Evolutionary conservation across 2,797 vertebrate species (phyloP), one percentile per base, ranked within the genome.

Genomic region (Oryzias sinensis): DNA sequence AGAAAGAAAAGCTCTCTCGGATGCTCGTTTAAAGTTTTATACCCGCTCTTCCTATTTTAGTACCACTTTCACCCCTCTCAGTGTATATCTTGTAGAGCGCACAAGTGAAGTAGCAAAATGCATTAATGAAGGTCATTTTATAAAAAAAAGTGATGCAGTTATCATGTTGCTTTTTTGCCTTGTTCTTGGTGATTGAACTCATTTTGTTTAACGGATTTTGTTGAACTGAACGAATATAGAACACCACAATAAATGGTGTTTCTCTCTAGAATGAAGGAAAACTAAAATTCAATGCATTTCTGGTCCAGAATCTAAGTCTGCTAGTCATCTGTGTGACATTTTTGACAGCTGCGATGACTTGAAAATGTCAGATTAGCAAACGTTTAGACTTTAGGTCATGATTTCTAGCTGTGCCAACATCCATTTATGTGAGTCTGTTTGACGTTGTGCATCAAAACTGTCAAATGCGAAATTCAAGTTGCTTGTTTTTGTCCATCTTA

Each of bases 21-120:
- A 62, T 43, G 52, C 17, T 17, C 76, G 74, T 84, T 49, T 72
- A 82, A 44, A 52, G 43, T 82, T 85, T 78, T 2, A 86, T 54
- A 44, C 16, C 7, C 15, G 37, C 59, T 76, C 45, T 72, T 53
- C 64, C 27, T 42, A 63, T 68, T 66, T 68, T 52, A 63, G 40
- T 20, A 56, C 78, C 71, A 58, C 33, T 62, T 71, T 76, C 44
- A 56, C 72, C 51, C 68, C 29, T 41, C 7, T 45, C 53, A 68
- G 43, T 54, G 53, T 49, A 18, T 11, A 9, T 68, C 53, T 37
- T 37, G 11, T 11, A 63, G 18, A 18, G n/a, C 3, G 0, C 27
- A 56, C 13, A 47, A 22, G 22, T 14, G 9, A 22, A 9, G 9
- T 3, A 25, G 15, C 46, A 15, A 33, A 33, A 43, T 69, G 6